Evolutionary conservation across 1,140 invertebrate genomes (phyloP).

Genomic region (Formica selysi): DNA sequence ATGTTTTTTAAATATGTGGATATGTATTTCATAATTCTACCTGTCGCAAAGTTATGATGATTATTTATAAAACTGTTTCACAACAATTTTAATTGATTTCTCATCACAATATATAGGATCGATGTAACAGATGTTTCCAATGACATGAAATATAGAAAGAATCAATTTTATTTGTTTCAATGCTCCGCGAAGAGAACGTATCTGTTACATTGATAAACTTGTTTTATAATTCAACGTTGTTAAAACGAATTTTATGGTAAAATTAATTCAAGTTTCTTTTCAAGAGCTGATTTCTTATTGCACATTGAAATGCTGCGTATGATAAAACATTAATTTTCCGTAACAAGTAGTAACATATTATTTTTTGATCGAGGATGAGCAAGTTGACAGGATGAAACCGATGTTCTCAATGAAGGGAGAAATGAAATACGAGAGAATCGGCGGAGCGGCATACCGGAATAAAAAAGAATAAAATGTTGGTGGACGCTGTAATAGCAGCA

Average conservation of each 20-base stretch:
- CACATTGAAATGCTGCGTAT: neutral
- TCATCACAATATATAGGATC: neutral
- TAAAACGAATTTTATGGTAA: neutral
- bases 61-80: slow-evolving; percentile 3
- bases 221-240: neutral
- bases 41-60: neutral
- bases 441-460: neutral
- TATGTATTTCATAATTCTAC: neutral
- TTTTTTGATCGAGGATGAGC: slow-evolving; percentile 18
- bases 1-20: neutral
- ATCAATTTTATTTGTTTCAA: neutral
- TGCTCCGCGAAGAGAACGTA: neutral
- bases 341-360: slow-evolving; percentile 17
- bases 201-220: neutral
- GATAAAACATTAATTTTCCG: slow-evolving; percentile 27
- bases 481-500: slow-evolving; percentile 22
- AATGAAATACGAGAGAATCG: slow-evolving; percentile 50
- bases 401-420: slow-evolving; percentile 40
- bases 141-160: slow-evolving; percentile 27
- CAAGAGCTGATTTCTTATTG: neutral
- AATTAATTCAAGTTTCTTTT: neutral
- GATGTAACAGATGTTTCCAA: neutral
- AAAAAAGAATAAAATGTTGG: slow-evolving; percentile 44
- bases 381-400: slow-evolving; percentile 46
- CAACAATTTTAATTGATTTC: neutral